phyloP scores from a whole-genome alignment of 2,797 vertebrate genomes.

The Gymnoscopelus microlampas region DNA sequence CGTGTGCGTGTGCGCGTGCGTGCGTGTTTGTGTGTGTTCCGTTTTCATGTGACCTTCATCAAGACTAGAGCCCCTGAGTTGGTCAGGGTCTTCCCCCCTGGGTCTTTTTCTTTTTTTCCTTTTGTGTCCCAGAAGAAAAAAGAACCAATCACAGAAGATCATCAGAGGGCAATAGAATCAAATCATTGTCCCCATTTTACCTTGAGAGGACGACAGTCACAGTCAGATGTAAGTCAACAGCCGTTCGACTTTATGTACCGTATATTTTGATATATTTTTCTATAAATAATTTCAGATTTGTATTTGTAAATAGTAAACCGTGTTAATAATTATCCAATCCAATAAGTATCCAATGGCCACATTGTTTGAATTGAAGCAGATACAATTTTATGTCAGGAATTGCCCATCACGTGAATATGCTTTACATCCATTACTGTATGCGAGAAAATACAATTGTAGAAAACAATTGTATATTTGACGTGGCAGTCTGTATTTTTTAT shows the following conservation, averaged over 20 bases:
- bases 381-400: neutral
- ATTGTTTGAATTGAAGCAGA: neutral
- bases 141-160: conserved; percentile 35
- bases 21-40: conserved; percentile 21
- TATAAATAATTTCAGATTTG: neutral
- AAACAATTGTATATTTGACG: neutral
- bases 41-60: conserved; percentile 59
- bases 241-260: neutral
- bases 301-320: neutral
- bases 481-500: neutral
- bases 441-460: neutral
- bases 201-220: neutral
- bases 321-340: neutral
- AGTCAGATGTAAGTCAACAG: neutral
- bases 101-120: no score
- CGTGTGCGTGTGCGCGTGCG: neutral
- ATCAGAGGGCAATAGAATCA: conserved; percentile 35
- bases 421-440: conserved; percentile 3
- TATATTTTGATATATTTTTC: neutral
- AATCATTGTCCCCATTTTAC: neutral
- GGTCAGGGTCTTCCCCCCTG: no score
- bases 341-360: neutral
- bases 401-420: neutral
- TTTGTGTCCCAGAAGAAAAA: conserved; percentile 24
- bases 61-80: conserved; percentile 46